phyloP scores from a whole-genome alignment of 2,888 invertebrate genomes.

The Chaetoderma sp. region DNA sequence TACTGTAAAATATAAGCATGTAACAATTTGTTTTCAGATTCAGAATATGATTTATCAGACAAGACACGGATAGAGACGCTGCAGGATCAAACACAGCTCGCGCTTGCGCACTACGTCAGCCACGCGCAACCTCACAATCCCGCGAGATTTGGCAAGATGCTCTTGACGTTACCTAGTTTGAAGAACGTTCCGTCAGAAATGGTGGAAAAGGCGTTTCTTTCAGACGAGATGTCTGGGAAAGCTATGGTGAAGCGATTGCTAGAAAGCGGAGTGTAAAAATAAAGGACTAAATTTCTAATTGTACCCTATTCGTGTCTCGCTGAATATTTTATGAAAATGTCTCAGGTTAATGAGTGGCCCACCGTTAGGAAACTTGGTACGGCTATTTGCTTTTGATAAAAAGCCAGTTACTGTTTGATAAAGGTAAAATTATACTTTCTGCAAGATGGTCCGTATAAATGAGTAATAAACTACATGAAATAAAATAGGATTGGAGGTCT shows the following conservation, averaged over 20 bases:
- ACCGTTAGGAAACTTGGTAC: conserved; percentile 1
- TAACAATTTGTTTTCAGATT: conserved; percentile 34
- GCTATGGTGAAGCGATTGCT: not conserved
- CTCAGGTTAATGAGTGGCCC: conserved; percentile 9
- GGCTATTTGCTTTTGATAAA: too few relatives aligned
- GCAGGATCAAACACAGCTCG: conserved; percentile 46
- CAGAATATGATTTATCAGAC: conserved; percentile 31
- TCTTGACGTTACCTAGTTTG: conserved; percentile 36
- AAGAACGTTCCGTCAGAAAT: conserved; percentile 26
- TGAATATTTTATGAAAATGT: too few relatives aligned
- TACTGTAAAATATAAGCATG: too few relatives aligned
- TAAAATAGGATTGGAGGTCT: too few relatives aligned
- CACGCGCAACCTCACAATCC: conserved; percentile 36
- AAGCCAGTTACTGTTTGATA: too few relatives aligned
- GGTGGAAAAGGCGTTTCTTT: conserved; percentile 31
- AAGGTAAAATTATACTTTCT: too few relatives aligned
- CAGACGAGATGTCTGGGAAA: not conserved
- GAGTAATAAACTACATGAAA: too few relatives aligned
- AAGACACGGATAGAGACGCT: conserved; percentile 33
- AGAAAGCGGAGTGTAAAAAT: too few relatives aligned
- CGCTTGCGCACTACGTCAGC: conserved; percentile 45
- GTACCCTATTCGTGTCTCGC: too few relatives aligned
- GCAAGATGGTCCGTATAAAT: too few relatives aligned
- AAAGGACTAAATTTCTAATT: too few relatives aligned
- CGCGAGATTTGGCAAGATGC: conserved; percentile 42